phyloP scores from a whole-genome alignment of 2,888 invertebrate species.

The Chamaedrilus cognettii region DNA sequence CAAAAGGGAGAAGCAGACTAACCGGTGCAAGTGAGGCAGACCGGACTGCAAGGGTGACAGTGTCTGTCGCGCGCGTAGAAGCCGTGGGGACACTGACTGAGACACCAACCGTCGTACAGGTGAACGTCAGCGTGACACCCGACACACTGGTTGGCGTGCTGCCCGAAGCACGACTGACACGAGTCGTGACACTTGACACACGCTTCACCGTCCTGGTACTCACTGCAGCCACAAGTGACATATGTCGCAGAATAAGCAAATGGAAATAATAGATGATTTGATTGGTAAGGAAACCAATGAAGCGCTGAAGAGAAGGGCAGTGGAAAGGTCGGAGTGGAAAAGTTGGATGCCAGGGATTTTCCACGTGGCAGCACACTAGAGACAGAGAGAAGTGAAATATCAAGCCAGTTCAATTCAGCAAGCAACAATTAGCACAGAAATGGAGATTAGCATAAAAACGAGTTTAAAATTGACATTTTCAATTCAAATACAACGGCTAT shows the following conservation, averaged over 20 bases:
- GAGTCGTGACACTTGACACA: slow-evolving; percentile 20
- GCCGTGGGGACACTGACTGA: slow-evolving; percentile 17
- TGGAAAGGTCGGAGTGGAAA: too few relatives aligned
- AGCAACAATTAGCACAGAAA: too few relatives aligned
- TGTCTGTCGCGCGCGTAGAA: slow-evolving; percentile 12
- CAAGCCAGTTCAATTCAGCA: too few relatives aligned
- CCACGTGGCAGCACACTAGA: too few relatives aligned
- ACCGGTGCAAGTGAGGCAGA: slow-evolving; percentile 17
- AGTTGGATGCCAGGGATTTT: too few relatives aligned
- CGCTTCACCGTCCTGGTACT: slow-evolving; percentile 8
- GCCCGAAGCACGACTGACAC: slow-evolving; percentile 26
- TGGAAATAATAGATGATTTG: neutral
- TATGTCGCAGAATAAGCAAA: neutral
- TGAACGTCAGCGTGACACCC: slow-evolving; percentile 16
- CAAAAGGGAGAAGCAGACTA: too few relatives aligned
- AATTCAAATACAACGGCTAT: too few relatives aligned
- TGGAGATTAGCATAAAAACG: too few relatives aligned
- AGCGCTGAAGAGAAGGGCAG: neutral
- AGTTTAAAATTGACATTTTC: too few relatives aligned
- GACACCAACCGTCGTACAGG: slow-evolving; percentile 17
- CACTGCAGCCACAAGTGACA: slow-evolving; percentile 1
- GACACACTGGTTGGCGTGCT: slow-evolving; percentile 17
- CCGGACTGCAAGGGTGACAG: slow-evolving; percentile 8
- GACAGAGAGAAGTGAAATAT: neutral
- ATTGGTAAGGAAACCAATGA: neutral